Base-by-base conservation (phyloP, 2,888 invertebrate genomes). In the Junonia oenone region DNA sequence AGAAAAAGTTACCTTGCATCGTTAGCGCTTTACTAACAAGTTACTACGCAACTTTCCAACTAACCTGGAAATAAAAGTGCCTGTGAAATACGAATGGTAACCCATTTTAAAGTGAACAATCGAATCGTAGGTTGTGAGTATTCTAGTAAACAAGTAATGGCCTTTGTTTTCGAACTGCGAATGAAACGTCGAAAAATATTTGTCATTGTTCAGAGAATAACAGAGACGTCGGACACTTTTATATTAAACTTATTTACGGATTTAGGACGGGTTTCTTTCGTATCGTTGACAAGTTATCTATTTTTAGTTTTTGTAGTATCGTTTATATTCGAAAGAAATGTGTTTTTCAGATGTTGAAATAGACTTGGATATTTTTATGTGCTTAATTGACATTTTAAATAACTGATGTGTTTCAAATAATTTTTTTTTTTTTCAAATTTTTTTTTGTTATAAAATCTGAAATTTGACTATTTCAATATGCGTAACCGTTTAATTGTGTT, bases 31-130 rank as follows among this genome's bases (percentile, higher is more conserved):
- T 17, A 13, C 9, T 43, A 46, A 45, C 35, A 45, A 50, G 26
- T 22, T 50, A 33, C 38, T 35, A 51, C 22, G 47, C 50, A 54
- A 59, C 43, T 56, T 50, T 53, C 35, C 14, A 51, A 56, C 48
- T 50, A 49, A 52, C 13, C 38, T 22, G 51, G 43, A 51, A 54
- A 54, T 51, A 57, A 55, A 59, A 60, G 45, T 43, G 33, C 13
- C 17, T 19, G 13, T 38, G 57, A 38, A 54, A 53, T 38, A 29
- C 33, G 54, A 47, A 38, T 51, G 51, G 51, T 54, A 35, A 46
- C 46, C 55, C 45, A 54, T 59, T 54, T 43, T 31, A 56, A 59
- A 59, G 45, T 48, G 46, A 37, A 53, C 50, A 56, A 51, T 56
- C 53, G 47, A 54, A 53, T 49, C 54, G 33, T 45, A 35, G 37